Evolutionary conservation across 1,140 invertebrate genomes (phyloP), one percentile per base, ranked within the genome.

Genomic region (Pachyrhynchus sulphureomaculatus): DNA sequence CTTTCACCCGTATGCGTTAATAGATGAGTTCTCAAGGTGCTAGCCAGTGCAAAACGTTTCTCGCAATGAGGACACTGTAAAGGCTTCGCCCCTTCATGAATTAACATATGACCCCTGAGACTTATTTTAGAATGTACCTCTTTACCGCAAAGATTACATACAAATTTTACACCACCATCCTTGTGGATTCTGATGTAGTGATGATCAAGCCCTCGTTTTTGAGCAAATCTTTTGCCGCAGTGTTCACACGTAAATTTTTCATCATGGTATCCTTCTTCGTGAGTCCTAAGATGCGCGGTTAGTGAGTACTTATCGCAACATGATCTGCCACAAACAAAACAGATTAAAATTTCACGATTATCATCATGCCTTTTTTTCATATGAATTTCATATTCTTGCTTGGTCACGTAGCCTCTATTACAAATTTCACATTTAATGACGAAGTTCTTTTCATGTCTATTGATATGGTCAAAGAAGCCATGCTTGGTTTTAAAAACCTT

Each of bases 401-500:
- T 61, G 0, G 72, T 69, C 6, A 71, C 52, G 49, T 71, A 73
- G 1, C 72, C 72, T 20, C 62, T 48, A 21, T 65, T 42, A 53
- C 72, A 73, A 4, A 57, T 26, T 29, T 67, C 55, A 57, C 72
- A 73, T 45, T 64, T 64, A 0, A 47, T 64, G 10, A 66, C 63
- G 26, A 62, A 72, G 49, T 85, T 80, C 15, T 81, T 81, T n/a
- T 81, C 79, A 52, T 86, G 82, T 18, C 83, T 83, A 23, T 83
- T 78, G 3, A 82, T 73, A 67, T 91, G 88, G 12, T 81, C 82
- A 2, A 83, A 82, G 47, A 90, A 76, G 57, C 88, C 79, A 1
- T 84, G 83, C 17, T 84, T 81, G 0, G 88, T 80, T 5, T 84
- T 87, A 68, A 92, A 92, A 2, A 83, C 81, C 61, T 86, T 86